phyloP scores from a whole-genome alignment of 1,140 invertebrate species.

The Anoplolepis gracilipes region DNA sequence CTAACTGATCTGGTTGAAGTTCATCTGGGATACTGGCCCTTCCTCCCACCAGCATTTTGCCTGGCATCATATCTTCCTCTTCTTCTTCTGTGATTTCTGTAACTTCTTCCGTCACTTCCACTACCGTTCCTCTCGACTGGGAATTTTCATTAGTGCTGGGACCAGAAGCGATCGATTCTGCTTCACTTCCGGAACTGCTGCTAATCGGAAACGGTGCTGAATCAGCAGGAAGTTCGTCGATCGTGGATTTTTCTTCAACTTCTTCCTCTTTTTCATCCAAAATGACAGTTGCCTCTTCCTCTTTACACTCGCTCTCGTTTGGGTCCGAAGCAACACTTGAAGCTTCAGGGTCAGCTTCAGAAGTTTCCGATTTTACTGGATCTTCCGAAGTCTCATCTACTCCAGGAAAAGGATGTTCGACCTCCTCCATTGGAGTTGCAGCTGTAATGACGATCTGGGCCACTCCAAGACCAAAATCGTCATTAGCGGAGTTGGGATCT shows the following conservation, averaged over 20 bases:
- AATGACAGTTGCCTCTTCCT: constrained; percentile 58
- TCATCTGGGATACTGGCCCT: constrained; percentile 94
- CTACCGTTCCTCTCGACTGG: constrained; percentile 80
- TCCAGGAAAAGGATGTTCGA: constrained; percentile 89
- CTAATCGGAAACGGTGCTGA: constrained; percentile 87
- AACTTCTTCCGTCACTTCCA: constrained; percentile 73
- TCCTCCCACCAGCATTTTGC: constrained; percentile 90
- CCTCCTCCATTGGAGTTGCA: constrained; percentile 95
- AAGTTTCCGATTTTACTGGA: constrained; percentile 63
- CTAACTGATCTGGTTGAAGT: constrained; percentile 93
- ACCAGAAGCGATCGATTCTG: constrained; percentile 86
- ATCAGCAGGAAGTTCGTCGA: constrained; percentile 84
- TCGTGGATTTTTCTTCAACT: constrained; percentile 78
- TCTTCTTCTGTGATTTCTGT: constrained; percentile 72
- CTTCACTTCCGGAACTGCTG: constrained; percentile 88
- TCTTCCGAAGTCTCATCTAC: constrained; percentile 74
- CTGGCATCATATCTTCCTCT: constrained; percentile 89
- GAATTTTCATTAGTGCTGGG: constrained; percentile 88
- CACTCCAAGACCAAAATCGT: constrained; percentile 89
- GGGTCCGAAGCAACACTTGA: constrained; percentile 64
- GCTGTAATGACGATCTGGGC: constrained; percentile 95
- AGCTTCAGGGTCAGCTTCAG: constrained; percentile 69
- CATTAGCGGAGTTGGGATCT: constrained; percentile 34
- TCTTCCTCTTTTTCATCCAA: constrained; percentile 71
- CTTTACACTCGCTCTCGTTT: constrained; percentile 69